Base-by-base conservation (phyloP, 92 coral and sea anemone species). In the Porites cylindrica region DNA sequence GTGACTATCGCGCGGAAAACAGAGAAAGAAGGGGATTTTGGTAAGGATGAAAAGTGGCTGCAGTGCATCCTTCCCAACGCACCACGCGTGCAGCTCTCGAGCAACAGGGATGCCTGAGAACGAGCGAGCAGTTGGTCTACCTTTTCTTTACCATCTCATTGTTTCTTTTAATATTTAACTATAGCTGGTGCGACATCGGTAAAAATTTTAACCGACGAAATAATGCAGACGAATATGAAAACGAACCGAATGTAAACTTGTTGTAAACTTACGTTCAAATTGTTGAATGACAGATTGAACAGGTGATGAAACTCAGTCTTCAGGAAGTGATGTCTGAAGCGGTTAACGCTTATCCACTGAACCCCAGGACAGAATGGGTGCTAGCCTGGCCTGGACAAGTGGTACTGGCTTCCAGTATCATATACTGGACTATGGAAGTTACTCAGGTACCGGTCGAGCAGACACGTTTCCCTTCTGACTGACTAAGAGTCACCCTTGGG, bases 371-470 rank as follows among this genome's bases (percentile, higher is more conserved):
- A 16, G 97, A 95, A 51, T 97, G 99, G 99, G 99, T 97, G 65
- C 72, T 97, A 47, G 88, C 96, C 16, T 97, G 99, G 99, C 99
- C 99, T 13, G 99, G 99, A 2, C 99, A 97, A 88, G 97, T 97
- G 59, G 98, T 97, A 20, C 80, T 97, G 70, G 99, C 99, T 47
- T 91, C 98, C 32, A 85, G 96, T 78, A 90, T 95, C 72, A 97
- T 97, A 74, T 93, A 95, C 94, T 97, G 99, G 99, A 97, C 99
- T 16, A 60, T 72, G 47, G 99, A 97, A 75, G 99, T 95, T 77
- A 93, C 98, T 51, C 90, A 96, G 98, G 99, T 96, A 86, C 19
- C 60, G 51, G 47, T 38, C 47, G 18, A 24, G 51, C 17, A 24
- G 23, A 66, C 5, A 11, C 61, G 16, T 10, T 56, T 2, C 61